Conservation (phyloP, 2,888 invertebrate genomes). For the Euplexia lucipara region DNA sequence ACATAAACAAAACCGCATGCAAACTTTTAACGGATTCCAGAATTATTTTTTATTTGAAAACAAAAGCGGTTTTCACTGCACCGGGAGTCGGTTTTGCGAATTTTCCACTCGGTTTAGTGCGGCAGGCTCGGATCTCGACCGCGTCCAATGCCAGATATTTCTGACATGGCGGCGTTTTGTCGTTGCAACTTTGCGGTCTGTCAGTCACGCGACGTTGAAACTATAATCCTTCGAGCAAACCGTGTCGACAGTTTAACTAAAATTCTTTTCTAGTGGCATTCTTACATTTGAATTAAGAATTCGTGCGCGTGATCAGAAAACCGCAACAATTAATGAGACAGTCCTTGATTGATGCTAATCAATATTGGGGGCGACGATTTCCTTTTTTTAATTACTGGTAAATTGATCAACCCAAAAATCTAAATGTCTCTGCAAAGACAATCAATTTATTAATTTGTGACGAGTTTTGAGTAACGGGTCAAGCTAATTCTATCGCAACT, state of each 20-base stretch:
- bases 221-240: constrained; percentile 56
- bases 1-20: constrained; percentile 9
- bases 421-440: constrained; percentile 31
- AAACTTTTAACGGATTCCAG: constrained; percentile 15
- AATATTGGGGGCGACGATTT: constrained; percentile 32
- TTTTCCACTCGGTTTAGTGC: constrained; percentile 61
- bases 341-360: constrained; percentile 37
- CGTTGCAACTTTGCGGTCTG: constrained; percentile 68
- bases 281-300: constrained; percentile 38
- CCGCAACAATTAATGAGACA: constrained; percentile 23
- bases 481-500: constrained; percentile 13
- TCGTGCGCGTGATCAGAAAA: constrained; percentile 34
- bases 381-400: constrained; percentile 38
- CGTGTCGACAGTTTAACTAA: constrained; percentile 48
- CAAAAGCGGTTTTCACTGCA: constrained; percentile 40
- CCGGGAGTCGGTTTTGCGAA: constrained; percentile 49
- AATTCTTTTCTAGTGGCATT: constrained; percentile 56
- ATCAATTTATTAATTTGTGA: constrained; percentile 39
- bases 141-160: constrained; percentile 62
- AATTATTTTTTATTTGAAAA: constrained; percentile 31
- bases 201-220: constrained; percentile 62
- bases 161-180: constrained; percentile 61
- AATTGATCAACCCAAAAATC: constrained; percentile 43
- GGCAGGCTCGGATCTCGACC: constrained; percentile 47
- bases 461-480: constrained; percentile 30